Base-by-base conservation (phyloP, 2,113 vertebrate genomes). In the Nycticryphes semicollaris region DNA sequence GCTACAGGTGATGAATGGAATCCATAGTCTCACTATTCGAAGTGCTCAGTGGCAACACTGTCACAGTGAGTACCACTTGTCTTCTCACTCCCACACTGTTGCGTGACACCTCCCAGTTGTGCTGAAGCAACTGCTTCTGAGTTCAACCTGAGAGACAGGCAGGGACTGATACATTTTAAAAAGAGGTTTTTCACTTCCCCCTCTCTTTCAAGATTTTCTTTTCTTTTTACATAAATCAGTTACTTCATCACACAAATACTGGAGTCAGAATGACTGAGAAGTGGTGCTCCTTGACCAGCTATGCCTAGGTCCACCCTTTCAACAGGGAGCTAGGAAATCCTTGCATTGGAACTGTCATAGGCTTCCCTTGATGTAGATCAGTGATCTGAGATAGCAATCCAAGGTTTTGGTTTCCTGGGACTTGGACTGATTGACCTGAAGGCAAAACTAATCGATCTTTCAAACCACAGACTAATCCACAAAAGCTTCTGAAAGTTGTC, bases 61-160 rank as follows among this genome's bases (percentile, higher is more conserved):
- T 73, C 33, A 50, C 41, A 9, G 7, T 27, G 41, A 4, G 2
- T 63, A 20, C 43, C 0, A 0, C 48, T 87, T 48, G 30, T 27
- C 33, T 94, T 87, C 85, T 92, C 90, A 90, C 79, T 94, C 84
- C 62, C 43, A 93, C 57, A 0, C 25, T 91, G 62, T 82, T 95
- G 57, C 56, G 43, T 72, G 57, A 90, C 85, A 96, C 67, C 74
- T 93, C 78, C 57, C 78, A 83, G 53, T 82, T 94, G 48, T 83
- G 78, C 37, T 1, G 19, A 81, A 89, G n/a, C 47, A 89, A 84
- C 37, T 51, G 10, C 56, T 93, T 89, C 74, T 75, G 60, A 67
- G 77, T 75, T 91, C 73, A 89, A 16, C 28, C 20, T 81, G 50
- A 28, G 56, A 81, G 28, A 56, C 22, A 78, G 54, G 59, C 63